These are phyloP conservation scores for Lacerta agilis DNA, from an alignment of 2,797 vertebrate genomes.

Conservation along the genomic window DNA sequence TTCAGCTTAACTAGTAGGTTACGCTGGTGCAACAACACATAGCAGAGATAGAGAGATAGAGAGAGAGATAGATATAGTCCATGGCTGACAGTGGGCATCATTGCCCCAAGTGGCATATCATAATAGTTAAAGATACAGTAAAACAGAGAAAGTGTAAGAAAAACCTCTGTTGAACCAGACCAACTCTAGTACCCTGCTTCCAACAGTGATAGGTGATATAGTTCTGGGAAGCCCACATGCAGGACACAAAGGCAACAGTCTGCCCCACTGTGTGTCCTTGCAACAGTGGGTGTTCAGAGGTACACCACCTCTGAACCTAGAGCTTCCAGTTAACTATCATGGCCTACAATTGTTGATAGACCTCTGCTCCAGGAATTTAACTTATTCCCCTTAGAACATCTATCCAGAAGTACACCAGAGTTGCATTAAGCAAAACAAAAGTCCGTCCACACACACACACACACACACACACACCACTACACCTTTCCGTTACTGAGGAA, in stretches of 20 bases:
- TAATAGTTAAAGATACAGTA: background rate
- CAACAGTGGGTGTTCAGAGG: background rate
- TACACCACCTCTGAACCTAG: background rate
- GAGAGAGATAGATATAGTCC: too few relatives aligned
- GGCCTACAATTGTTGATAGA: background rate
- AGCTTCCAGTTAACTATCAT: background rate
- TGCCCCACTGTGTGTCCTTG: background rate
- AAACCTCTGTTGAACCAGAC: background rate
- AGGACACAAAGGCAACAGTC: background rate
- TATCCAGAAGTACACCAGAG: background rate
- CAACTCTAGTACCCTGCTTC: background rate
- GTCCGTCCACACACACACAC: background rate
- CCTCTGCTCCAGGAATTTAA: background rate
- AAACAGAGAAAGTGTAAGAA: background rate
- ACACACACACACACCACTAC: too few relatives aligned
- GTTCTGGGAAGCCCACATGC: background rate
- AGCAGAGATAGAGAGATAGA: background rate
- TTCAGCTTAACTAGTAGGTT: background rate
- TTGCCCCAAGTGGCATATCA: background rate
- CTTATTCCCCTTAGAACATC: background rate
- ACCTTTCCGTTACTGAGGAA: background rate
- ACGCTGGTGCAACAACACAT: background rate
- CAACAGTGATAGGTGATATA: background rate
- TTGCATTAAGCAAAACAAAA: background rate
- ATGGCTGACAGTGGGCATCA: background rate